phyloP scores from a whole-genome alignment of 2,888 invertebrate species.

The Diarsia mendica region DNA sequence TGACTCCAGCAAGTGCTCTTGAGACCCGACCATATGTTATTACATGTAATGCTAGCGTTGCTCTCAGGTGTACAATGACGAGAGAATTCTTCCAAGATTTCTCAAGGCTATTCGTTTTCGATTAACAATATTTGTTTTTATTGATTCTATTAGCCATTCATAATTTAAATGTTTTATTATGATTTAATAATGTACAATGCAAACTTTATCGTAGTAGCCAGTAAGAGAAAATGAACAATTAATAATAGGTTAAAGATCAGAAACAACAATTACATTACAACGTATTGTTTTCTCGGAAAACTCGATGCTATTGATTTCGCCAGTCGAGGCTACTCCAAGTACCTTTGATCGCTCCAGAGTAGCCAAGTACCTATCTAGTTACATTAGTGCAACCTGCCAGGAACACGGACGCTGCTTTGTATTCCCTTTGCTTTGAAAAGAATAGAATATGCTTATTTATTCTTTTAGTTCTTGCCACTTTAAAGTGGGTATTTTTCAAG shows the following conservation, averaged over 20 bases:
- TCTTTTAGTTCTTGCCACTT: background rate
- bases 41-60: conserved; percentile 50
- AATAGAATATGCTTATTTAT: background rate
- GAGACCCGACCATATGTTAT: conserved; percentile 56
- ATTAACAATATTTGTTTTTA: background rate
- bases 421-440: background rate
- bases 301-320: conserved; percentile 26
- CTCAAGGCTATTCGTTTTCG: background rate
- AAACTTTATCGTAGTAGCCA: conserved; percentile 10
- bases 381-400: conserved; percentile 15
- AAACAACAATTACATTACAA: conserved; percentile 23
- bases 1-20: conserved; percentile 53
- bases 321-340: conserved; percentile 22
- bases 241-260: conserved; percentile 12
- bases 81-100: conserved; percentile 22
- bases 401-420: background rate
- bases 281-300: conserved; percentile 21
- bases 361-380: background rate
- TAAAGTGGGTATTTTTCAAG: background rate
- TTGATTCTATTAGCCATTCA: background rate
- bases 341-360: conserved; percentile 4
- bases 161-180: background rate
- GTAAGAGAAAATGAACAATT: conserved; percentile 11
- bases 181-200: background rate
- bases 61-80: conserved; percentile 27